Conservation (phyloP, 2,797 vertebrate species). For the Sebastes itinus region DNA sequence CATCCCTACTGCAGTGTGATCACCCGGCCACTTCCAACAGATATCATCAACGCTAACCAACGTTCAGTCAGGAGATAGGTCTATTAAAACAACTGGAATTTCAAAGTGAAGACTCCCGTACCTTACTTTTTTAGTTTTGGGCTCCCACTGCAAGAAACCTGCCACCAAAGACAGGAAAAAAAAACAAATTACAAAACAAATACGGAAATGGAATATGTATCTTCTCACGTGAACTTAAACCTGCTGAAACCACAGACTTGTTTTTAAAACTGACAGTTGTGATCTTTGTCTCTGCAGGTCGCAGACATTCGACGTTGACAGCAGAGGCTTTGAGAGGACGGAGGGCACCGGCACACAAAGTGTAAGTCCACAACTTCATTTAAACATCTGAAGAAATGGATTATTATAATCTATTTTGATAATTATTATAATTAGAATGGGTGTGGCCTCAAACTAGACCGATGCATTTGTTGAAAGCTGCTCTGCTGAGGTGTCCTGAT, state of each 20-base stretch:
- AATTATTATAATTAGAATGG: neutral
- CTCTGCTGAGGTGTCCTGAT: neutral
- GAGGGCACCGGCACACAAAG: conserved; percentile 74
- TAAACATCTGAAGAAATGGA: neutral
- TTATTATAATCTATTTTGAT: no score
- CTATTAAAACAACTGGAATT: neutral
- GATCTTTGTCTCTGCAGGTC: conserved; percentile 73
- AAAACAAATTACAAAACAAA: neutral
- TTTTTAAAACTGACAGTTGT: neutral
- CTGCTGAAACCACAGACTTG: neutral
- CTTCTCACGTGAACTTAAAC: neutral
- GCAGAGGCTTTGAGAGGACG: conserved; percentile 45
- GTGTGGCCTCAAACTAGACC: neutral
- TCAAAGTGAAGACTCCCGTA: neutral
- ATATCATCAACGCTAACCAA: neutral
- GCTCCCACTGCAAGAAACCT: no score
- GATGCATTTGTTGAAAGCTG: neutral
- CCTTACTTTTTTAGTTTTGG: neutral
- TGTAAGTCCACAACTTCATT: conserved; percentile 60
- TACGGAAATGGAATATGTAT: neutral
- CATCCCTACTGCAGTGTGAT: neutral
- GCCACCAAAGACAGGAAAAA: neutral
- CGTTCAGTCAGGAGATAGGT: neutral
- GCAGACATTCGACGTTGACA: conserved; percentile 78
- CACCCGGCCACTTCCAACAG: neutral